Conservation (phyloP, 2,888 invertebrate species). For the Leucozona laternaria region DNA sequence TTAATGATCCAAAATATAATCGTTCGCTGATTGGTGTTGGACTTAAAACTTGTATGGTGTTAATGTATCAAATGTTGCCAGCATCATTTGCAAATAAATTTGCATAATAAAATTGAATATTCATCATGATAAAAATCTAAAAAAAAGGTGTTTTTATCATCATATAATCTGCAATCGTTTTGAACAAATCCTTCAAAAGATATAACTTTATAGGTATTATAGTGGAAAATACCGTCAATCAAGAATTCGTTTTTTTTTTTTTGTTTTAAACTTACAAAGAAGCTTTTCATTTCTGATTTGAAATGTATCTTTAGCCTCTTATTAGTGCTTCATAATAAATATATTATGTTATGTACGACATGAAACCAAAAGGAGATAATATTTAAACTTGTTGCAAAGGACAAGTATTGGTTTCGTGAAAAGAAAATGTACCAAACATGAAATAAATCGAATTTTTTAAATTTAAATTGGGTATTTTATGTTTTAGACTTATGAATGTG, state of each 20-base stretch:
- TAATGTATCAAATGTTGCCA: not conserved
- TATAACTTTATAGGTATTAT: not conserved
- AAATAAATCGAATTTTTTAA: too few relatives aligned
- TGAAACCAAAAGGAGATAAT: too few relatives aligned
- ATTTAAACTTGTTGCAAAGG: too few relatives aligned
- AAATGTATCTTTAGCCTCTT: constrained; percentile 34
- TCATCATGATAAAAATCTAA: not conserved
- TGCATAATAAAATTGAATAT: not conserved
- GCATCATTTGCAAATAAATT: too few relatives aligned
- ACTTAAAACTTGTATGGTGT: not conserved
- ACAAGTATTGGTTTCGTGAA: too few relatives aligned
- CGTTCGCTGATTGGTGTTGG: not conserved
- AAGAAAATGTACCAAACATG: not conserved
- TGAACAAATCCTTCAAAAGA: not conserved
- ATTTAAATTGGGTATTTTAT: too few relatives aligned
- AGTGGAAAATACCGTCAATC: not conserved
- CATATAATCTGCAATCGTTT: not conserved
- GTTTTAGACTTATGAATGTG: too few relatives aligned
- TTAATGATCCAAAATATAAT: constrained; percentile 6
- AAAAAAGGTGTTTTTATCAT: not conserved
- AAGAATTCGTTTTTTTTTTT: not conserved
- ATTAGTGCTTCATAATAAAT: constrained; percentile 32
- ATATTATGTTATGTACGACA: too few relatives aligned
- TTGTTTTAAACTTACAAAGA: constrained; percentile 37
- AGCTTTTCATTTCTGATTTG: constrained; percentile 1